These are phyloP conservation scores for Anticlea derivata DNA, from an alignment of 2,888 invertebrate genomes.

Conservation along the genomic window DNA sequence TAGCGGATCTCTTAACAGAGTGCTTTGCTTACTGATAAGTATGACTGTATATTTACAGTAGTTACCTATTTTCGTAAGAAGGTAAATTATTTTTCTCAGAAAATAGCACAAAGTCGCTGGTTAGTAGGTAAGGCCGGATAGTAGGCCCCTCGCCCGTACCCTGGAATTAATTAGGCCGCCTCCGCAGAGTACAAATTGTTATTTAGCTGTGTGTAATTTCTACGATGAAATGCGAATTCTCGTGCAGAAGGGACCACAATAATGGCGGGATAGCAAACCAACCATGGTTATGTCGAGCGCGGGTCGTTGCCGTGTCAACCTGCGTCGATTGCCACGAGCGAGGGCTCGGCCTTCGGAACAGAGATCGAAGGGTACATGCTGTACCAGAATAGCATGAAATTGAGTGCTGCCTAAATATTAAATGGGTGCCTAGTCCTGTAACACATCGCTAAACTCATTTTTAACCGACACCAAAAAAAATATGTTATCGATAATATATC, in stretches of 20 bases:
- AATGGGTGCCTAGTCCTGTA: too few relatives aligned
- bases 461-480: too few relatives aligned
- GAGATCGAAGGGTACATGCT: background rate
- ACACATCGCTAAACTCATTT: too few relatives aligned
- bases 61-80: background rate
- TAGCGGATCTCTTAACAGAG: too few relatives aligned
- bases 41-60: too few relatives aligned
- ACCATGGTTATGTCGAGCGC: background rate
- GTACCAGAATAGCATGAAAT: too few relatives aligned
- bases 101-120: background rate
- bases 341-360: background rate
- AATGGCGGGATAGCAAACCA: background rate
- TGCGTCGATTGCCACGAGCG: background rate
- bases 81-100: background rate
- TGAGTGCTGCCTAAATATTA: too few relatives aligned
- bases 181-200: slow-evolving; percentile 7
- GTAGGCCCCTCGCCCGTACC: background rate
- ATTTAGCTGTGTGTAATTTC: slow-evolving; percentile 13
- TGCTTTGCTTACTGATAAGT: too few relatives aligned
- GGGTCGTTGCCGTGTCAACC: background rate
- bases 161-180: slow-evolving; percentile 13
- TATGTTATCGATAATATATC: too few relatives aligned
- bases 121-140: too few relatives aligned
- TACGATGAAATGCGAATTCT: slow-evolving; percentile 13
- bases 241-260: background rate